A percentile compares a stretch with the other conserved stretches of the same genome.
Evolutionary conservation across 2,113 vertebrate genomes (phyloP).

Genomic region (Ictalurus furcatus): DNA sequence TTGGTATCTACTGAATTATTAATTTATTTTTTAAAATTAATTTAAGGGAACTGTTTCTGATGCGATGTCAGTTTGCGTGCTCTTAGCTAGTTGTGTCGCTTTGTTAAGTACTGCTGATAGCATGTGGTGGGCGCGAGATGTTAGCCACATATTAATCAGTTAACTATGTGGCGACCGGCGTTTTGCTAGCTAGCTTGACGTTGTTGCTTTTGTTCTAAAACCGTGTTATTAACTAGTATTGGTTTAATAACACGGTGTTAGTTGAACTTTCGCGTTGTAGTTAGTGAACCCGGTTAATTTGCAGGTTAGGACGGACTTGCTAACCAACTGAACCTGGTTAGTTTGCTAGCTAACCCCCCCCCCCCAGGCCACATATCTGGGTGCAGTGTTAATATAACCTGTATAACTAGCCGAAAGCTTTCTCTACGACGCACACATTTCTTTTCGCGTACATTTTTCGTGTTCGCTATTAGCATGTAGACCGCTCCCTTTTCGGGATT

Average conservation of each 20-base stretch:
- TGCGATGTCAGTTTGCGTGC: constrained; percentile 4
- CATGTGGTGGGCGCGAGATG: constrained; percentile 28
- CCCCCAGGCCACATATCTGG: not conserved
- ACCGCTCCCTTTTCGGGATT: constrained; percentile 22
- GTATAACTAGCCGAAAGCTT: not conserved
- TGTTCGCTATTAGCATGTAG: constrained; percentile 5
- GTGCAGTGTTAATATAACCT: not conserved
- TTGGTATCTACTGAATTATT: too few species aligned
- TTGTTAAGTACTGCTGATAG: constrained; percentile 22
- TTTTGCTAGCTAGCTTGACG: too few species aligned
- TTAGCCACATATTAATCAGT: constrained; percentile 9
- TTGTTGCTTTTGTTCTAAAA: not conserved
- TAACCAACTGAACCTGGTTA: constrained; percentile 2
- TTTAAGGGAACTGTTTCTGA: not conserved
- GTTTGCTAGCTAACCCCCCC: not conserved
- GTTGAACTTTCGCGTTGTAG: not conserved
- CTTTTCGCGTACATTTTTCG: not conserved
- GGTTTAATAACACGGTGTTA: not conserved
- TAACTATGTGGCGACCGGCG: constrained; percentile 8
- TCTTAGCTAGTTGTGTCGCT: constrained; percentile 6
- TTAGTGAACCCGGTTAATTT: not conserved
- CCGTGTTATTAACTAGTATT: not conserved
- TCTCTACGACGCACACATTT: not conserved
- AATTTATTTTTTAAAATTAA: too few species aligned
- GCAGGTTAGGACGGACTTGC: not conserved